Evolutionary conservation across 1,140 invertebrate genomes (phyloP).

Genomic region (Ectropis grisescens): DNA sequence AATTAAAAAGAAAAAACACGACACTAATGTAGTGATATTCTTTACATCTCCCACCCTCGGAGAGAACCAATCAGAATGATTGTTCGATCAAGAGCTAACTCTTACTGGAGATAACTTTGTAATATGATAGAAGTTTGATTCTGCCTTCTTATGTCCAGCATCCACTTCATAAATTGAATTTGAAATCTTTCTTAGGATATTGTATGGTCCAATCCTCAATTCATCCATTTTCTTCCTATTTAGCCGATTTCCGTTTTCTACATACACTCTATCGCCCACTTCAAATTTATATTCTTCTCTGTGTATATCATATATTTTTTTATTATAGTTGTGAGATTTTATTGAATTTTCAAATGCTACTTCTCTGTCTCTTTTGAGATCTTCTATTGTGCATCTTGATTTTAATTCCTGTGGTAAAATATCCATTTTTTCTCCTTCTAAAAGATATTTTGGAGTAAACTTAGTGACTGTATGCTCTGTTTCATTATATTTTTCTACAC

Average conservation of each 20-base stretch:
- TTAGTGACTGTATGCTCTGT: conserved; percentile 33
- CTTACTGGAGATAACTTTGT: not conserved
- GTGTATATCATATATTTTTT: conserved; percentile 9
- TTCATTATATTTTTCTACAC: no score
- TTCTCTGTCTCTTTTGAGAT: conserved; percentile 10
- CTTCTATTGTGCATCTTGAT: conserved; percentile 6
- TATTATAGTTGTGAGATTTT: conserved; percentile 12
- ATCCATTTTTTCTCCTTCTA: conserved; percentile 11
- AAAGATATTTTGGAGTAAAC: conserved; percentile 24
- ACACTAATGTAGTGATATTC: no score
- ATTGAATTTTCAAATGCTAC: no score
- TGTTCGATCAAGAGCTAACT: not conserved
- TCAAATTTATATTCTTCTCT: conserved; percentile 1
- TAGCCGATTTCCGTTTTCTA: not conserved
- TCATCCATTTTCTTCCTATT: not conserved
- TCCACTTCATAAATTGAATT: not conserved
- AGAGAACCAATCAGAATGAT: not conserved
- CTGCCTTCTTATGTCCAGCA: not conserved
- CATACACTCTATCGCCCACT: not conserved
- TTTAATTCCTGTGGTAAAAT: conserved; percentile 14
- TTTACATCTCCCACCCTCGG: not conserved
- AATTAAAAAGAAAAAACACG: no score
- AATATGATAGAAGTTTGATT: not conserved
- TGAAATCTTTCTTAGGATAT: not conserved
- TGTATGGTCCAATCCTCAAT: not conserved